Conservation (phyloP, 2,888 invertebrate species). For the Synergus japonicus region DNA sequence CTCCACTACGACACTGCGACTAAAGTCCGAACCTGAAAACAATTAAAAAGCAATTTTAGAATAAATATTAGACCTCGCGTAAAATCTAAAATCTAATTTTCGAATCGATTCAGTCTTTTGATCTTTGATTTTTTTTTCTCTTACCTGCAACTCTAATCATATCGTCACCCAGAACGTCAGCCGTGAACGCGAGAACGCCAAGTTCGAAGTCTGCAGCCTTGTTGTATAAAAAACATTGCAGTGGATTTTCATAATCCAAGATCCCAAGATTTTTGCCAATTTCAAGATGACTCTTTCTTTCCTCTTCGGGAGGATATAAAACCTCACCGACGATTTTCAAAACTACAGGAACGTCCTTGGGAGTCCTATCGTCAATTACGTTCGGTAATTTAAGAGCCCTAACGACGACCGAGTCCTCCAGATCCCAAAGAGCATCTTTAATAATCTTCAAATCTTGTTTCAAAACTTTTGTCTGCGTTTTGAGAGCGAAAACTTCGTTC, state of each 20-base stretch:
- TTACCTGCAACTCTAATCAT: constrained; percentile 81
- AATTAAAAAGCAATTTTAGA: neutral
- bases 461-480: constrained; percentile 79
- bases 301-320: constrained; percentile 19
- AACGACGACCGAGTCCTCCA: constrained; percentile 85
- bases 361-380: constrained; percentile 82
- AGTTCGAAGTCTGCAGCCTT: constrained; percentile 87
- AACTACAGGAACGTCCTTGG: constrained; percentile 66
- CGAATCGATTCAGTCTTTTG: neutral
- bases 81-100: too few species aligned
- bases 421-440: constrained; percentile 83
- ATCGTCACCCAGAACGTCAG: constrained; percentile 76
- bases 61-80: neutral
- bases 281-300: constrained; percentile 77
- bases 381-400: constrained; percentile 86
- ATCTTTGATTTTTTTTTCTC: neutral
- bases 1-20: constrained; percentile 86
- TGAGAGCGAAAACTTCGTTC: constrained; percentile 79
- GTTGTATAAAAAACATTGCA: constrained; percentile 82
- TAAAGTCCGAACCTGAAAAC: constrained; percentile 85
- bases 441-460: constrained; percentile 83
- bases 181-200: constrained; percentile 77
- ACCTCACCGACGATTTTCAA: constrained; percentile 60
- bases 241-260: constrained; percentile 81
- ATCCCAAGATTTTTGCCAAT: constrained; percentile 79